Percentiles rank a stretch among this genome's conserved stretches.
phyloP scores from a whole-genome alignment of 1,140 invertebrate species.

The Panagrolaimus sp. region DNA sequence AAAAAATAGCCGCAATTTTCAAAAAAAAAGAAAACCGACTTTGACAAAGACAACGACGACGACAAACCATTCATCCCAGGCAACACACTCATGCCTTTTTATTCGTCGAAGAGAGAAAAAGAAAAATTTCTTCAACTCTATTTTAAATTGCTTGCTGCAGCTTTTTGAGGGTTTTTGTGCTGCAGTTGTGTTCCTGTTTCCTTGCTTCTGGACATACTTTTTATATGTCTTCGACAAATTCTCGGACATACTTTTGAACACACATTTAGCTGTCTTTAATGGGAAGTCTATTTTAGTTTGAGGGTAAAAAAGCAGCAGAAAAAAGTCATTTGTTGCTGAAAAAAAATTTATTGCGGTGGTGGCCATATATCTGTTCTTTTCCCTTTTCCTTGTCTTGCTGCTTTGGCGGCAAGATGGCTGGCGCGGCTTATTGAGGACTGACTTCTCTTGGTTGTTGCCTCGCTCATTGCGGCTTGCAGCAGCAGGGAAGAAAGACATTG shows the following conservation, averaged over 20 bases:
- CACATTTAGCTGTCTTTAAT: too few relatives aligned
- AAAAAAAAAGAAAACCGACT: too few relatives aligned
- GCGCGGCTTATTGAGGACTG: too few relatives aligned
- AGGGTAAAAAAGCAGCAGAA: slow-evolving; percentile 1
- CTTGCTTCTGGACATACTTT: background rate
- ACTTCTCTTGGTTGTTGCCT: too few relatives aligned
- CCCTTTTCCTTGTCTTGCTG: background rate
- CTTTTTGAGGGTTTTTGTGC: background rate
- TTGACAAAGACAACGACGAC: background rate
- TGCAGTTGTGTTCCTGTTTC: background rate
- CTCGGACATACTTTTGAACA: too few relatives aligned
- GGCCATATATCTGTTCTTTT: background rate
- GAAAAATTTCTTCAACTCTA: too few relatives aligned
- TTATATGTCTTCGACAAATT: background rate
- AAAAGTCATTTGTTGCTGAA: background rate
- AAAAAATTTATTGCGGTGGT: background rate
- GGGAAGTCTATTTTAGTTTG: too few relatives aligned
- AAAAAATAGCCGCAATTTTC: too few relatives aligned
- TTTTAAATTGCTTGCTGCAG: too few relatives aligned
- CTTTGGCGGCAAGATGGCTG: background rate
- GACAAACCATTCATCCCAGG: too few relatives aligned
- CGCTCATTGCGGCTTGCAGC: background rate
- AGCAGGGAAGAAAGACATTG: background rate
- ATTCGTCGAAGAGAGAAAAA: too few relatives aligned
- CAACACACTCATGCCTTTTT: too few relatives aligned